A percentile compares a stretch with the other conserved stretches of the same genome.
Conservation (phyloP, 2,888 invertebrate species). For the Drosophila affinis region DNA sequence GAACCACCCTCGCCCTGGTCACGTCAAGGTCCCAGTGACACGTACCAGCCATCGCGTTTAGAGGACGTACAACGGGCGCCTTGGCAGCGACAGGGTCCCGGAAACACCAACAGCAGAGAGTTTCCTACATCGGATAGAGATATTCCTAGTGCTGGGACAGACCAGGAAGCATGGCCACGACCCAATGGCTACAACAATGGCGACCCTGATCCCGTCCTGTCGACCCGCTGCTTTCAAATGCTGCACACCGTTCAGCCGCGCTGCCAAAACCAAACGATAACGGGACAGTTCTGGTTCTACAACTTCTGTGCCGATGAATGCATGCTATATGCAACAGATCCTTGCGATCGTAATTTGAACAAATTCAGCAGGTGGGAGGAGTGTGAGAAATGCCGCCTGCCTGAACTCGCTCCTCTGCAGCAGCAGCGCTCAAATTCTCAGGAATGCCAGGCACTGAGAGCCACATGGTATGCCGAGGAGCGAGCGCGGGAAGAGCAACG, state of each 20-base stretch:
- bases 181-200: constrained; percentile 84
- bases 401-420: constrained; percentile 42
- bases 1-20: constrained; percentile 19
- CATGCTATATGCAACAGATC: constrained; percentile 74
- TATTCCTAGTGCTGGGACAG: background rate
- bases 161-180: constrained; percentile 13
- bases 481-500: constrained; percentile 29
- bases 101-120: background rate
- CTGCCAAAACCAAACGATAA: constrained; percentile 55
- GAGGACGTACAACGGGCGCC: constrained; percentile 85
- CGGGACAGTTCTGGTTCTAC: constrained; percentile 83
- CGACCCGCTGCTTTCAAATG: constrained; percentile 65
- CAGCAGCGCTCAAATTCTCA: constrained; percentile 33
- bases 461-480: constrained; percentile 28
- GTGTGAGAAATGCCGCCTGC: constrained; percentile 67
- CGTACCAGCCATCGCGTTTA: constrained; percentile 23
- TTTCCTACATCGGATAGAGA: background rate
- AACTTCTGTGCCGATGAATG: constrained; percentile 77
- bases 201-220: constrained; percentile 31
- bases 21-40: constrained; percentile 4
- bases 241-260: constrained; percentile 51
- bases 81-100: constrained; percentile 85
- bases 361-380: constrained; percentile 71
- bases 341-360: constrained; percentile 75
- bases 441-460: constrained; percentile 47